phyloP scores from a whole-genome alignment of 2,888 invertebrate species.

The Chymomyza caudatula region DNA sequence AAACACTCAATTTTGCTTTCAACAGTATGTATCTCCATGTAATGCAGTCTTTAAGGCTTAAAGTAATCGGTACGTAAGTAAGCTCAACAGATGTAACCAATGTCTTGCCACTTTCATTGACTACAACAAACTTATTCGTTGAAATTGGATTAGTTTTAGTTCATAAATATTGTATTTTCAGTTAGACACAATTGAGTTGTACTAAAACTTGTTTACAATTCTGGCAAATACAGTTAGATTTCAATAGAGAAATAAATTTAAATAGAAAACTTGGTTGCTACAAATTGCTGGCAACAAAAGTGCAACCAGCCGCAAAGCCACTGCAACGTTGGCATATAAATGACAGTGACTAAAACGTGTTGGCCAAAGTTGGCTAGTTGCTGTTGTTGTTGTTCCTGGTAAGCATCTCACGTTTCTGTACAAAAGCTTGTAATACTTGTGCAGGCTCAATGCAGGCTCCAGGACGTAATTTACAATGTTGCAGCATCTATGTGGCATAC shows the following conservation, averaged over 20 bases:
- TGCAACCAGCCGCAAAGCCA: constrained; percentile 16
- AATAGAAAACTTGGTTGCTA: not conserved
- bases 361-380: constrained; percentile 10
- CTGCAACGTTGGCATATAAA: constrained; percentile 13
- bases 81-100: too few species aligned
- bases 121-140: too few species aligned
- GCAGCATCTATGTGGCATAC: constrained; percentile 44
- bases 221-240: not conserved
- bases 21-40: too few species aligned
- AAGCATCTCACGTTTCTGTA: constrained; percentile 40
- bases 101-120: too few species aligned
- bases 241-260: not conserved
- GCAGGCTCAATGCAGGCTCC: constrained; percentile 19
- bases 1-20: too few species aligned
- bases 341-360: constrained; percentile 3
- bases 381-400: constrained; percentile 13
- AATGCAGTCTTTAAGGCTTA: too few species aligned
- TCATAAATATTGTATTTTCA: not conserved
- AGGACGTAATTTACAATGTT: constrained; percentile 60
- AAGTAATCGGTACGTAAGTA: too few species aligned
- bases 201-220: not conserved
- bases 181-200: not conserved
- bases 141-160: too few species aligned
- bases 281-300: not conserved
- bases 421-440: constrained; percentile 46